Evolutionary conservation across 92 coral and sea anemone species (phyloP), one percentile per base, ranked within the genome.

Genomic region (Metridium senile): DNA sequence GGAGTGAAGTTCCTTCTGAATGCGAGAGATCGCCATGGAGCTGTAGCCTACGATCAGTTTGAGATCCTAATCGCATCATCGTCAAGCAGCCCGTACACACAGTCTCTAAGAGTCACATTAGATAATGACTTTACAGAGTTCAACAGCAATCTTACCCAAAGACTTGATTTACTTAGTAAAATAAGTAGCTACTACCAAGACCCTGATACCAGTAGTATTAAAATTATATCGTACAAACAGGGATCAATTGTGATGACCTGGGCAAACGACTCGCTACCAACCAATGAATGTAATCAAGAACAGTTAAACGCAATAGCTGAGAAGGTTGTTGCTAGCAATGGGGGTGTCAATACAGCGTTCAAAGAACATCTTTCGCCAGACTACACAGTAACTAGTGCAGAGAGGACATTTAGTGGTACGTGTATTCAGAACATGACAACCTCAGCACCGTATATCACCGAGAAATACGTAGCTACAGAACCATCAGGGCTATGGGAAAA

Each of bases 171-270:
- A 27, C 52, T 95, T 31, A 29, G 75, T 26, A 84, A 78, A 29
- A 89, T 94, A 21, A 80, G 82, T 51, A 51, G 11, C 0, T 94
- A 86, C 77, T 94, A 92, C 35, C 84, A 82, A 2, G 98, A 94
- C 72, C 31, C 82, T 6, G 88, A 89, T 52, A 66, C 51, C 28
- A 84, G 89, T 0, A 65, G 71, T n/a, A 74, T 94, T 66, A 82
- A 87, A 26, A 88, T 94, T 58, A 27, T 82, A 35, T 64, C 75
- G 13, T 81, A 86, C 76, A 53, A 74, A 4, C 33, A 79, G 49
- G 99, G 99, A 0, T 95, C 99, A 17, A 89, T 95, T 26, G 58
- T 92, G 26, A 77, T 92, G 70, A 68, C 91, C 1, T 95, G 99
- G 99, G 89, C 96, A 1, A 95, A 95, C 67, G 89, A 90, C 74